Evolutionary conservation across 2,113 vertebrate genomes (phyloP).

Genomic region (Pycnonotus jocosus): DNA sequence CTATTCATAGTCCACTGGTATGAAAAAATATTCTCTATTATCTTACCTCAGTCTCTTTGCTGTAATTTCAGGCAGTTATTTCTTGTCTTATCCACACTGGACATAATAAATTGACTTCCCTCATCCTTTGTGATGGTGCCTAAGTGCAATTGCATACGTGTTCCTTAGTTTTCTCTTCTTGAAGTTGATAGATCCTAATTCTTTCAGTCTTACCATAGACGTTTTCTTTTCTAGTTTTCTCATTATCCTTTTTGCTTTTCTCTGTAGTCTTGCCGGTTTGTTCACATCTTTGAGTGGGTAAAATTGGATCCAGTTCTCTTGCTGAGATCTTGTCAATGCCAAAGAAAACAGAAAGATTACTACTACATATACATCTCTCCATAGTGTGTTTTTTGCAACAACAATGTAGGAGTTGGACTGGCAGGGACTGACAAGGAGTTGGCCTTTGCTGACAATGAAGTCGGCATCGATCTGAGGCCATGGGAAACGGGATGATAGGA

Average conservation of each 20-base stretch:
- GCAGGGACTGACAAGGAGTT: neutral
- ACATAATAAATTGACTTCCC: neutral
- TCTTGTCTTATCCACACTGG: neutral
- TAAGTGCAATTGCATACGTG: neutral
- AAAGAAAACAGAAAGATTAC: constrained; percentile 23
- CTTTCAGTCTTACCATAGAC: neutral
- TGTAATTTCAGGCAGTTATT: neutral
- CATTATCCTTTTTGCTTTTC: neutral
- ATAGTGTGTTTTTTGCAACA: neutral
- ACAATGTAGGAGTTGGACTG: neutral
- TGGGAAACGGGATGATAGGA: neutral
- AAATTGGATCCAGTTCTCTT: constrained; percentile 4
- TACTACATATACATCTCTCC: neutral
- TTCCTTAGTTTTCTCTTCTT: neutral
- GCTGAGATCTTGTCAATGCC: neutral
- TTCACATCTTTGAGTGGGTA: neutral
- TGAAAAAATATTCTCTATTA: neutral
- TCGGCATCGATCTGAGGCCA: neutral
- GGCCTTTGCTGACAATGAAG: neutral
- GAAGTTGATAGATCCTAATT: neutral
- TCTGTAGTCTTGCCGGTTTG: neutral
- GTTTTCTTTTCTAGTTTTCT: neutral
- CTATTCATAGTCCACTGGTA: neutral
- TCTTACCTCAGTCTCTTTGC: neutral
- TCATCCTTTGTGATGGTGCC: neutral